Conservation (phyloP, 1,140 invertebrate genomes). For the Thrips palmi region DNA sequence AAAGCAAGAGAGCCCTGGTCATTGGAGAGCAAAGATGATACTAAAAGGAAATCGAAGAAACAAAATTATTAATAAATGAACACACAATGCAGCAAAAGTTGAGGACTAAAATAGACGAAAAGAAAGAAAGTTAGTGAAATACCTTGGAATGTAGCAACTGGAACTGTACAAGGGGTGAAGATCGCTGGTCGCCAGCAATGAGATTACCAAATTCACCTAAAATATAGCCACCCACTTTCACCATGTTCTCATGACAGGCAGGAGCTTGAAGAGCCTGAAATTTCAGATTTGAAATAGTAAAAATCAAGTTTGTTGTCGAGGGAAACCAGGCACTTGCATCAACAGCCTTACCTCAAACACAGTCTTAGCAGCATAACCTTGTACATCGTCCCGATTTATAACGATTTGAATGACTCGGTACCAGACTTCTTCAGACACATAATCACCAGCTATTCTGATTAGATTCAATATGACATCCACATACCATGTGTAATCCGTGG, state of each 20-base stretch:
- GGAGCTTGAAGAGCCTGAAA: slow-evolving; percentile 80
- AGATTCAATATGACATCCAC: slow-evolving; percentile 99
- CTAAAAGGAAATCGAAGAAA: slow-evolving; percentile 24
- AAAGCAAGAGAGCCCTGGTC: slow-evolving; percentile 87
- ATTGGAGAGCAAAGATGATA: slow-evolving; percentile 95
- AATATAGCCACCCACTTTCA: slow-evolving; percentile 99
- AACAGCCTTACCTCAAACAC: slow-evolving; percentile 66
- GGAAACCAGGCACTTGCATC: slow-evolving; percentile 12
- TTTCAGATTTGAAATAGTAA: background rate
- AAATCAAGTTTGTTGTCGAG: too few relatives aligned
- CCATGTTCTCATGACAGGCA: slow-evolving; percentile 99
- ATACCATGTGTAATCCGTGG: slow-evolving; percentile 97
- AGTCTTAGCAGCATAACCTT: slow-evolving; percentile 98
- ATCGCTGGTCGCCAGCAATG: slow-evolving; percentile 95
- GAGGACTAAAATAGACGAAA: slow-evolving; percentile 1
- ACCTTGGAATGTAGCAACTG: slow-evolving; percentile 90
- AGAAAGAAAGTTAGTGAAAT: slow-evolving; percentile 14
- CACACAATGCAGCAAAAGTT: background rate
- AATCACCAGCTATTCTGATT: slow-evolving; percentile 98
- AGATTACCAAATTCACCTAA: slow-evolving; percentile 99
- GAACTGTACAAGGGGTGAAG: slow-evolving; percentile 90
- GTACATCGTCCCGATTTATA: slow-evolving; percentile 97
- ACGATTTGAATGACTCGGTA: slow-evolving; percentile 99
- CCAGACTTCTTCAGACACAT: slow-evolving; percentile 96
- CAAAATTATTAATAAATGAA: background rate